Base-by-base conservation (phyloP, 2,113 vertebrate species). In the Gymnarchus niloticus region DNA sequence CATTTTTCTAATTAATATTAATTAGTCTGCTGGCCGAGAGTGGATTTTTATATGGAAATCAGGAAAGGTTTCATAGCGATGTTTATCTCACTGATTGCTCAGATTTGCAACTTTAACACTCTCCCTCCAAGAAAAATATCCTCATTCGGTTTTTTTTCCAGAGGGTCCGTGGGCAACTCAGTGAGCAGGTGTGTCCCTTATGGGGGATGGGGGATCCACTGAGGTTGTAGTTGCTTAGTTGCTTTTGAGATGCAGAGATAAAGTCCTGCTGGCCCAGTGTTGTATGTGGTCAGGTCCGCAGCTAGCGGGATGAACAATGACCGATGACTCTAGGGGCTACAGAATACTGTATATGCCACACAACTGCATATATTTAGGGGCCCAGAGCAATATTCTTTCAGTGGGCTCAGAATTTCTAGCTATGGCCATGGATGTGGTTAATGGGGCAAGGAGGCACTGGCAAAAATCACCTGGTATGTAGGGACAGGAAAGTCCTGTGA, bases 1-100 rank as follows among this genome's bases (percentile, higher is more conserved):
- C 94, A 90, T 94, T 92, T 92, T 92, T 92, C 54, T 94, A 92
- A 95, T 95, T 96, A 96, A 95, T 96, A 96, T 96, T 95, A 95
- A 96, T 96, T 96, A 96, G 93, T 93, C 93, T 86, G 91, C 87
- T 89, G 93, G 92, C 91, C 86, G 86, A 88, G 91, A 89, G 85
- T 89, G 89, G 90, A 94, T 92, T 93, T 87, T 91, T 89, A 90
- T 92, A 94, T 93, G 92, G 91, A 94, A 95, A 94, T 93, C 89
- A 83, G 90, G 87, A 90, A 76, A 52, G 81, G 90, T 91, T 93
- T 93, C 91, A 91, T 89, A 92, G 90, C 48, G 89, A 92, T 92
- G 90, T 85, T 92, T 94, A 95, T 94, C 93, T 90, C 83, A 49
- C 0, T 83, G 85, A 92, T 94, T 92, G 92, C 87, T 90, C 89